Percentiles rank a stretch among this genome's conserved stretches.
These are phyloP conservation scores for Echinops telfairi DNA, from an alignment of 2,113 vertebrate genomes.

Conservation along the genomic window DNA sequence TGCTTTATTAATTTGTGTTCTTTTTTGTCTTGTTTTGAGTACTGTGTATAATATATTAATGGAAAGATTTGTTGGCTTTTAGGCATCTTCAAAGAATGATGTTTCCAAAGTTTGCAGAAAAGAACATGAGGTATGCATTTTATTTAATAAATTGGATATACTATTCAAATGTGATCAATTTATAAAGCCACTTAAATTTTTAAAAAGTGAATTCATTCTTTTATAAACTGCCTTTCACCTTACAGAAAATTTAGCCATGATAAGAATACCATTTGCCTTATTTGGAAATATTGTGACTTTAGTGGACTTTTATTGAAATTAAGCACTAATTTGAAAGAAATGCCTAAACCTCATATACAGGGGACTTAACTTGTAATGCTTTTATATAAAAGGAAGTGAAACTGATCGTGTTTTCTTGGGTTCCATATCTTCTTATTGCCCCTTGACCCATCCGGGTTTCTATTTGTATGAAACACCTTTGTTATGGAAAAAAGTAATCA, in stretches of 20 bases:
- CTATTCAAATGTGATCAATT: conserved; percentile 58
- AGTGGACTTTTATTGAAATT: no score
- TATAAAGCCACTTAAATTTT: not conserved
- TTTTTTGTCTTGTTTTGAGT: conserved; percentile 59
- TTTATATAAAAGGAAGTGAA: no score
- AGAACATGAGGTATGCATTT: conserved; percentile 94
- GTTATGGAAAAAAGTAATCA: conserved; percentile 26
- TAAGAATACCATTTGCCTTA: conserved; percentile 53
- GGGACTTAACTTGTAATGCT: no score
- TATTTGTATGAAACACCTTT: conserved; percentile 35
- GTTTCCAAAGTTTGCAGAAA: conserved; percentile 97
- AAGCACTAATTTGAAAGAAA: no score
- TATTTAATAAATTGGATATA: conserved; percentile 55
- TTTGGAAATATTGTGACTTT: conserved; percentile 56
- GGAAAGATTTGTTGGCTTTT: conserved; percentile 76
- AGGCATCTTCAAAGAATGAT: conserved; percentile 97
- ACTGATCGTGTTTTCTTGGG: not conserved
- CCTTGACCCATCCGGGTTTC: conserved; percentile 30
- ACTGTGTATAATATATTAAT: conserved; percentile 65
- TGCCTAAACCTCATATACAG: no score
- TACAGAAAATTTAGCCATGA: conserved; percentile 41
- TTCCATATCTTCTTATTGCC: conserved; percentile 28
- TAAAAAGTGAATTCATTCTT: conserved; percentile 60
- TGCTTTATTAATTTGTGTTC: conserved; percentile 48
- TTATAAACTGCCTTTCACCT: conserved; percentile 50